Percentiles rank a stretch among this genome's conserved stretches.
Evolutionary conservation across 1,140 invertebrate genomes (phyloP).

Genomic region (Caenorhabditis remanei): DNA sequence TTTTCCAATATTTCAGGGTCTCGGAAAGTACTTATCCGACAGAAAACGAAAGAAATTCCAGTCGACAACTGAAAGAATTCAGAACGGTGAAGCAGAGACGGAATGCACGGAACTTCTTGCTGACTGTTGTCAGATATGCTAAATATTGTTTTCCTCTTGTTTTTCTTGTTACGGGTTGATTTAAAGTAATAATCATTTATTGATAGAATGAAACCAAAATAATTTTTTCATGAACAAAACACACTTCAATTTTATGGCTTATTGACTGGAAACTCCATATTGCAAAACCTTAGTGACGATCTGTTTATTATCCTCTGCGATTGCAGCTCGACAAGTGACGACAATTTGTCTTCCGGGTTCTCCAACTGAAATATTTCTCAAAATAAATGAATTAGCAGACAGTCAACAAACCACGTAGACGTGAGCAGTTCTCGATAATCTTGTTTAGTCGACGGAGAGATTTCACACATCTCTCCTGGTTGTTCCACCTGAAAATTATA

Average conservation of each 20-base stretch:
- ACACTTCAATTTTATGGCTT: not conserved
- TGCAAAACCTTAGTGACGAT: constrained; percentile 56
- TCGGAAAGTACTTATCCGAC: constrained; percentile 57
- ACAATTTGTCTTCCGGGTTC: constrained; percentile 57
- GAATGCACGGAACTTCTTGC: constrained; percentile 61
- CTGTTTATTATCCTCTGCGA: constrained; percentile 59
- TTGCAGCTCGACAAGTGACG: constrained; percentile 49
- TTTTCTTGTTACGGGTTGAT: not conserved
- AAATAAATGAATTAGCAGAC: not conserved
- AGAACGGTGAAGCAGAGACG: constrained; percentile 58
- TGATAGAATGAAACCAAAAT: too few species aligned
- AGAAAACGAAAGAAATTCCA: constrained; percentile 61
- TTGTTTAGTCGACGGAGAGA: constrained; percentile 56
- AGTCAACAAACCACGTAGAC: constrained; percentile 54
- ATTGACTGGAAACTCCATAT: constrained; percentile 46
- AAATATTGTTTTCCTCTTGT: not conserved
- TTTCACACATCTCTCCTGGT: constrained; percentile 58
- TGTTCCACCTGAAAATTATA: constrained; percentile 34
- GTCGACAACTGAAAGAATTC: constrained; percentile 58
- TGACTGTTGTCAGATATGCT: constrained; percentile 58
- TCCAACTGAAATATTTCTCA: constrained; percentile 51
- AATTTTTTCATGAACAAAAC: too few species aligned
- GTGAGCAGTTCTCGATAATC: constrained; percentile 57
- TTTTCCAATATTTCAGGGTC: constrained; percentile 29
- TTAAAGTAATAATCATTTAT: not conserved